phyloP scores from a whole-genome alignment of 2,888 invertebrate species.

The Tetranychus piercei region DNA sequence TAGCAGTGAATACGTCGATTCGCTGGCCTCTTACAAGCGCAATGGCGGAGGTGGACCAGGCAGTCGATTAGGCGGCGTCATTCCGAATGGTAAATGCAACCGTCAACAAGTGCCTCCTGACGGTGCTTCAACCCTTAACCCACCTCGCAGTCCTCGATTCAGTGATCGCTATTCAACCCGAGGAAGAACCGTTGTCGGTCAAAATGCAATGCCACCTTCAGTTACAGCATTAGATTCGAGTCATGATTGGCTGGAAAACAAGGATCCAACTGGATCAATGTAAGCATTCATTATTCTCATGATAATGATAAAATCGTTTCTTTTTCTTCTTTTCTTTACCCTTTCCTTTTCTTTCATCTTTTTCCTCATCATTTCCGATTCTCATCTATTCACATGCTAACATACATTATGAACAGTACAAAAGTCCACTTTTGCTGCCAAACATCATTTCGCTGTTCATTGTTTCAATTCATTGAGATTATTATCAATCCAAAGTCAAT shows the following conservation, averaged over 20 bases:
- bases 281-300: slow-evolving; percentile 3
- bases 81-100: slow-evolving; percentile 4
- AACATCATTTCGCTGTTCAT: too few species aligned
- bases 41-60: slow-evolving; percentile 13
- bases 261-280: slow-evolving; percentile 13
- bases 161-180: neutral
- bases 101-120: slow-evolving; percentile 27
- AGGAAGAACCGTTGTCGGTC: slow-evolving; percentile 1
- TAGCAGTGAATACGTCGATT: slow-evolving; percentile 20
- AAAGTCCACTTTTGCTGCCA: too few species aligned
- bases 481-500: too few species aligned
- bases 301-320: neutral
- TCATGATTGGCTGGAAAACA: slow-evolving; percentile 2
- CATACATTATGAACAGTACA: too few species aligned
- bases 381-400: too few species aligned
- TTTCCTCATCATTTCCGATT: too few species aligned
- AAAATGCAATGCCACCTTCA: neutral
- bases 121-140: slow-evolving; percentile 27
- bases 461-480: too few species aligned
- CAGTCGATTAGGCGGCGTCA: slow-evolving; percentile 13
- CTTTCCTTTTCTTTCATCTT: neutral
- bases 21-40: slow-evolving; percentile 20
- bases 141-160: slow-evolving; percentile 24
- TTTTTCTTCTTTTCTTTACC: neutral
- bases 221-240: neutral